Base-by-base conservation (phyloP, 1,140 invertebrate genomes). In the Laupala kohalensis region DNA sequence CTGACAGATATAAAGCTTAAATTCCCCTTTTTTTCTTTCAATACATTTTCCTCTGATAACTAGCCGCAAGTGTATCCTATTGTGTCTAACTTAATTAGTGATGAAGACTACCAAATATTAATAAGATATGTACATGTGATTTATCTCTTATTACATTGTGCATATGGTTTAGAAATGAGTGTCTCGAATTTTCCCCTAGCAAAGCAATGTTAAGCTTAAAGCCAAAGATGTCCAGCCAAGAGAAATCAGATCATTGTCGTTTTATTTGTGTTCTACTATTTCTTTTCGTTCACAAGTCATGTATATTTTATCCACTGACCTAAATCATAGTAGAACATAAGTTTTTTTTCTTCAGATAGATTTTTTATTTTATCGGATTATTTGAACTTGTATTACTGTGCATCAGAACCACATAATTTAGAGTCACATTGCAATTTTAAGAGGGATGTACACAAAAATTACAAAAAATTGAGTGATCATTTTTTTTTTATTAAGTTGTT, bases 1-100 rank as follows among this genome's bases (percentile, higher is more conserved):
- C 85, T 19, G 84, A 88, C 74, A 83, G 87, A 76, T 89, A 89
- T 79, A 90, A 90, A 80, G 87, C 87, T 81, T 90, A 88, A 86
- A 78, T 69, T 69, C 2, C 5, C 5, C 19, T 9, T 26, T 9
- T 37, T 15, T 12, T 29, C 29, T 27, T 19, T 29, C 29, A 23
- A 27, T 68, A 29, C 23, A 6, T 26, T 28, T 25, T 28, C 19
- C 19, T 19, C 19, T 53, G 9, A 13, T 53, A 53, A 53, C 37
- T 53, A 9, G 37, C 37, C 19, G 19, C 37, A 13, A 53, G 37
- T 53, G 37, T 13, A 53, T 53, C n/a, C n/a, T n/a, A n/a, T n/a
- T n/a, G n/a, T n/a, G n/a, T n/a, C n/a, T n/a, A n/a, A n/a, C n/a
- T n/a, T n/a, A n/a, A n/a, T n/a, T n/a, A n/a, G n/a, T n/a, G 37